A percentile compares a stretch with the other conserved stretches of the same genome.
Conservation (phyloP, 2,113 vertebrate species). For the Pitta sordida region DNA sequence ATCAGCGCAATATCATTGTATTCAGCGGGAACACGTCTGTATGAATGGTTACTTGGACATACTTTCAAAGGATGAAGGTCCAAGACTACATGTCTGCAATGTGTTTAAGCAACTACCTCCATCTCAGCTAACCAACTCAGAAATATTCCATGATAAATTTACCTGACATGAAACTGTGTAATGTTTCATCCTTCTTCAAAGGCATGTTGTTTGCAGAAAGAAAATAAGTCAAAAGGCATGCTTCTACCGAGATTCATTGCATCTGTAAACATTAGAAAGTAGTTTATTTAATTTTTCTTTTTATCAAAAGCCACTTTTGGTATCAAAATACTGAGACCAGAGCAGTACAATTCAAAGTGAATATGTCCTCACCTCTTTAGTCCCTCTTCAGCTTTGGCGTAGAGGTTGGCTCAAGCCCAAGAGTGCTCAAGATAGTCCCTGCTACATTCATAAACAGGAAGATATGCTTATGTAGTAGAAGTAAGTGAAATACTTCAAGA, state of each 20-base stretch:
- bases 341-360: background rate
- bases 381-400: background rate
- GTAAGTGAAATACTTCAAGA: background rate
- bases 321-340: background rate
- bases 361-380: background rate
- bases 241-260: background rate
- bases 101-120: background rate
- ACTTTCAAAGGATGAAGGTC: background rate
- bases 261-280: background rate
- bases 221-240: background rate
- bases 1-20: background rate
- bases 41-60: background rate
- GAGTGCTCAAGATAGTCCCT: background rate
- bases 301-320: background rate
- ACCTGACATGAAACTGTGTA: background rate
- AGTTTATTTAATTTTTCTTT: background rate
- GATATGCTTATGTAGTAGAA: background rate
- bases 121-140: background rate
- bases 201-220: background rate
- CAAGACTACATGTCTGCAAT: background rate
- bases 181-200: background rate
- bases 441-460: background rate
- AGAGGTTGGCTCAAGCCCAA: background rate
- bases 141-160: background rate
- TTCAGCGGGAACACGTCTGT: background rate